phyloP scores from a whole-genome alignment of 2,113 vertebrate genomes.

The Macrotis lagotis region DNA sequence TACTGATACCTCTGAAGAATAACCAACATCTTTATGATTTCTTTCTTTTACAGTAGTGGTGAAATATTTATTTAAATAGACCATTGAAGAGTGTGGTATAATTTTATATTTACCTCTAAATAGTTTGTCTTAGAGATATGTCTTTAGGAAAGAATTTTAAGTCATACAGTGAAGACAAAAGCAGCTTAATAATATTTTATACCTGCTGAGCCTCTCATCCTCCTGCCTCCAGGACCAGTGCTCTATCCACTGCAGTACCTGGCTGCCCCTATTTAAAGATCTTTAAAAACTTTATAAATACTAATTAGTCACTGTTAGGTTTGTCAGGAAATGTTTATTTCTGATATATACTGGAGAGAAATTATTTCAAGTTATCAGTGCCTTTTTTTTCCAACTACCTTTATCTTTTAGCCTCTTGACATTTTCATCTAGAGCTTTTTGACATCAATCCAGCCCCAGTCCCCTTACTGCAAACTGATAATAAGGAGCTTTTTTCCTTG shows the following conservation, averaged over 20 bases:
- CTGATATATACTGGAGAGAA: slow-evolving; percentile 24
- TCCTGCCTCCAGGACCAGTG: too few relatives aligned
- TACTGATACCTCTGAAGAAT: slow-evolving; percentile 2
- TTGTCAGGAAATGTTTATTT: not conserved
- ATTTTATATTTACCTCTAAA: not conserved
- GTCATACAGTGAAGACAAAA: slow-evolving; percentile 8
- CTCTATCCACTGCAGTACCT: too few relatives aligned
- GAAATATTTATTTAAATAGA: slow-evolving; percentile 42
- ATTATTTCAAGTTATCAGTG: not conserved
- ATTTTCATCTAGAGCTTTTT: not conserved
- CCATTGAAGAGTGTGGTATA: slow-evolving; percentile 18
- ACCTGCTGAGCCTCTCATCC: not conserved
- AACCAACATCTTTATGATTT: slow-evolving; percentile 7
- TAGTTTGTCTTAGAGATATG: not conserved
- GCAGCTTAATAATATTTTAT: not conserved
- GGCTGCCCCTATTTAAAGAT: too few relatives aligned
- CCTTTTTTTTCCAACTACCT: not conserved
- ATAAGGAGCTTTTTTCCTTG: too few relatives aligned
- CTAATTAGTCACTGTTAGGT: slow-evolving; percentile 10
- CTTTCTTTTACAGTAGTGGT: slow-evolving; percentile 3
- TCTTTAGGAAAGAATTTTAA: not conserved
- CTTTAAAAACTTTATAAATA: not conserved
- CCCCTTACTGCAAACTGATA: too few relatives aligned
- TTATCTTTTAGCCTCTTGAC: not conserved
- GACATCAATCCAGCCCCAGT: too few relatives aligned